Evolutionary conservation across 2,113 vertebrate species (phyloP).

Genomic region (Saiga tatarica): DNA sequence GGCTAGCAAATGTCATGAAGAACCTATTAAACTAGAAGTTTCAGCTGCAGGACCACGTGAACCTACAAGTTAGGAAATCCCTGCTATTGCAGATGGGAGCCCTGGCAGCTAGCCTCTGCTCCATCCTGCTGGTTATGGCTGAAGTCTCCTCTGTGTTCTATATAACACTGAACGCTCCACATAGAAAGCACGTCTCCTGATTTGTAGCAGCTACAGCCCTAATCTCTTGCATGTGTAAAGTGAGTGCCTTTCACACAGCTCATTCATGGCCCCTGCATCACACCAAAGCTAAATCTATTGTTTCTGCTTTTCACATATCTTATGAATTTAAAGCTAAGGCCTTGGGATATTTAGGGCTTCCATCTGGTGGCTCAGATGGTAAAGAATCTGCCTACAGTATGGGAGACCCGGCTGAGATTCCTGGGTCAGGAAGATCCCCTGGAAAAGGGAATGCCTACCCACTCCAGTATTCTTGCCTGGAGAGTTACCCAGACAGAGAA

Average conservation of each 20-base stretch:
- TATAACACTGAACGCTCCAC: not conserved
- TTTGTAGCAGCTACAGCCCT: not conserved
- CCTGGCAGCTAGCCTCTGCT: not conserved
- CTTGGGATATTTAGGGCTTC: not conserved
- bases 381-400: not conserved
- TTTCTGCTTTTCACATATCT: not conserved
- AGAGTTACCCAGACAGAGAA: not conserved
- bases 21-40: not conserved
- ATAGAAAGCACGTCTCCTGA: not conserved
- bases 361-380: not conserved
- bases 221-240: not conserved
- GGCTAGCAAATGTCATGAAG: not conserved
- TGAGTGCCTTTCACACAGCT: not conserved
- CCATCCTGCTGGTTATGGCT: not conserved
- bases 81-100: not conserved
- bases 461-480: not conserved
- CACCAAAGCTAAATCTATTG: not conserved
- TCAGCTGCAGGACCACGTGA: not conserved
- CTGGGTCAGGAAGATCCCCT: not conserved
- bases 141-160: not conserved
- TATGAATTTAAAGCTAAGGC: not conserved
- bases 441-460: not conserved
- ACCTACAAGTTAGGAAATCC: not conserved
- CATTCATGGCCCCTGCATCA: not conserved
- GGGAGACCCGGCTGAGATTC: not conserved